These are phyloP conservation scores for Chironomus tepperi DNA, from an alignment of 1,140 invertebrate genomes.

Conservation along the genomic window DNA sequence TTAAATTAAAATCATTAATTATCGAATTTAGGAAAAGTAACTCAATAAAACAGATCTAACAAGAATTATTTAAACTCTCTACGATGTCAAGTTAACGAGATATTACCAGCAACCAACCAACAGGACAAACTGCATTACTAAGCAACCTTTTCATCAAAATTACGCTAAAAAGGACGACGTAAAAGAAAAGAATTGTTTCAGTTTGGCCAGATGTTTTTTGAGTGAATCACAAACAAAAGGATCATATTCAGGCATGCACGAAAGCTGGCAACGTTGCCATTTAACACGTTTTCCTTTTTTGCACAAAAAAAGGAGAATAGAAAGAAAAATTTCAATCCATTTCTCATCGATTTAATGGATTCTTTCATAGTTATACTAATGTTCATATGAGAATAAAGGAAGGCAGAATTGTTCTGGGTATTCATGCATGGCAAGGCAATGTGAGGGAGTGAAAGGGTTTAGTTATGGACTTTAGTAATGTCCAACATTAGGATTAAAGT, in stretches of 20 bases:
- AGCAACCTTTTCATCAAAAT: no score
- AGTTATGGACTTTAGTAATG: constrained; percentile 12
- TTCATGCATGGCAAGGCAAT: background rate
- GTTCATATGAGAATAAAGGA: no score
- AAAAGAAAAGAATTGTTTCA: background rate
- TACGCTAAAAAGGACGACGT: no score
- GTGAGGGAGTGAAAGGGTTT: background rate
- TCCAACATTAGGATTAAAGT: constrained; percentile 8
- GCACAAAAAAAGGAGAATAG: background rate
- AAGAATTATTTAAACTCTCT: no score
- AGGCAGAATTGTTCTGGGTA: background rate
- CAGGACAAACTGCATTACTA: no score
- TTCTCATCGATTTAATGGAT: constrained; percentile 13
- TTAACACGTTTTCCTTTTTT: background rate
- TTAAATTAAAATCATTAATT: no score
- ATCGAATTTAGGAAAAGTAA: no score
- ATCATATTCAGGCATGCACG: background rate
- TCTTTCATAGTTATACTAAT: background rate
- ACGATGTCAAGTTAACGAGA: no score
- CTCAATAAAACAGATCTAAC: no score
- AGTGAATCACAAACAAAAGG: background rate
- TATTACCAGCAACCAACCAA: no score
- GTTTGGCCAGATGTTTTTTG: background rate
- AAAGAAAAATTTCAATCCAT: background rate
- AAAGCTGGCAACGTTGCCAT: constrained; percentile 4